Conservation (phyloP, 2,888 invertebrate species). For the Ptychoptera contaminata region DNA sequence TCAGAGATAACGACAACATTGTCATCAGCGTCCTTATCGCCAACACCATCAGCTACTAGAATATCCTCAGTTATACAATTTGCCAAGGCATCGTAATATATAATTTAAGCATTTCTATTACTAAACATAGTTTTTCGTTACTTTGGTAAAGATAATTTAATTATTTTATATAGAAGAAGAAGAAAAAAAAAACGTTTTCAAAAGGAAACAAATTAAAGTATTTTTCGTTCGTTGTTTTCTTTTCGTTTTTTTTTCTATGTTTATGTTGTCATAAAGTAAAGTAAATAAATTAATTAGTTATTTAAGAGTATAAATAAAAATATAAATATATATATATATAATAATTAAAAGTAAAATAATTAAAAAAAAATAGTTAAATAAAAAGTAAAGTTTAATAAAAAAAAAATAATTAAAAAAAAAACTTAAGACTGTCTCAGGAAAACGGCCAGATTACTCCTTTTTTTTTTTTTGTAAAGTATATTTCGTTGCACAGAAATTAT, state of each 20-base stretch:
- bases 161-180: too few relatives aligned
- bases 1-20: too few relatives aligned
- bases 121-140: constrained; percentile 3
- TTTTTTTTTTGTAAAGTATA: too few relatives aligned
- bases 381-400: too few relatives aligned
- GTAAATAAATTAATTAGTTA: neutral
- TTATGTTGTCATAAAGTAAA: too few relatives aligned
- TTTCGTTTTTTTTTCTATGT: too few relatives aligned
- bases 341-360: constrained; percentile 6
- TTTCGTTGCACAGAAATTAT: too few relatives aligned
- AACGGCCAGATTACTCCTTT: constrained; percentile 11
- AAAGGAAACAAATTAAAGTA: too few relatives aligned
- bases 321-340: constrained; percentile 7
- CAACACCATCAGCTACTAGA: constrained; percentile 25
- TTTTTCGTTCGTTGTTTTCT: too few relatives aligned
- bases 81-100: constrained; percentile 48
- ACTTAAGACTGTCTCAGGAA: constrained; percentile 14
- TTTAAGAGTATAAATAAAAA: neutral
- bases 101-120: neutral
- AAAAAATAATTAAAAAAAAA: constrained; percentile 7
- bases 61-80: constrained; percentile 73
- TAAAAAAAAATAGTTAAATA: neutral
- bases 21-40: too few relatives aligned
- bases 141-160: too few relatives aligned
- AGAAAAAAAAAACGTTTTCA: too few relatives aligned